Percentiles rank a stretch among this genome's conserved stretches.
These are phyloP conservation scores for Proteles cristata DNA, from an alignment of 2,113 vertebrate species.

Conservation along the genomic window DNA sequence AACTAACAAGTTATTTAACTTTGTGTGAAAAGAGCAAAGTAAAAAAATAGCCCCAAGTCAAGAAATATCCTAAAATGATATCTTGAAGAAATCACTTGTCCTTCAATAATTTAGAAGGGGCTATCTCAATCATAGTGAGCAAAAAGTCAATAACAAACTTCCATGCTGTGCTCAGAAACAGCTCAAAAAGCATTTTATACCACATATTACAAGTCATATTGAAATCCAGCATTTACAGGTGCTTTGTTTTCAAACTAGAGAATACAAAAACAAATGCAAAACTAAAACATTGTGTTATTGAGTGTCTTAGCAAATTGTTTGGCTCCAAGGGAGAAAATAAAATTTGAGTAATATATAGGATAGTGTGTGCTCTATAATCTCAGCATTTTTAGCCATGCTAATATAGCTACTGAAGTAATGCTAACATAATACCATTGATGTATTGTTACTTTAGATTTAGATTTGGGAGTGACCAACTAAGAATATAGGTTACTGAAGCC, in stretches of 20 bases:
- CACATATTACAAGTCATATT: constrained; percentile 35
- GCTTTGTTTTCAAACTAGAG: constrained; percentile 48
- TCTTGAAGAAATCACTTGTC: constrained; percentile 69
- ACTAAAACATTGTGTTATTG: background rate
- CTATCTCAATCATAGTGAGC: constrained; percentile 56
- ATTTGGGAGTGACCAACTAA: background rate
- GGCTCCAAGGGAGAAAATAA: background rate
- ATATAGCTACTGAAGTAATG: background rate
- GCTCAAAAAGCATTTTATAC: constrained; percentile 58
- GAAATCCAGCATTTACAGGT: constrained; percentile 33
- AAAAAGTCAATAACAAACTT: constrained; percentile 74
- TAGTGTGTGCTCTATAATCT: background rate
- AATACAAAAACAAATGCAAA: background rate
- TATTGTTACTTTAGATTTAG: background rate
- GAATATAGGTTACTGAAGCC: background rate
- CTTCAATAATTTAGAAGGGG: constrained; percentile 78
- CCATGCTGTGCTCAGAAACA: constrained; percentile 41
- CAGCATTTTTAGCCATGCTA: background rate
- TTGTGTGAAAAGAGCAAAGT: constrained; percentile 54
- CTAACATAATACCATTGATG: background rate
- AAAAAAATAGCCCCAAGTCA: constrained; percentile 50
- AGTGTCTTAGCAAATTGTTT: constrained; percentile 1
- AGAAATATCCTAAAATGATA: constrained; percentile 65
- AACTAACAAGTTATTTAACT: constrained; percentile 70
- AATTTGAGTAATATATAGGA: background rate